Conservation (phyloP, 2,113 vertebrate genomes). For the Colistium nudipinnis region DNA sequence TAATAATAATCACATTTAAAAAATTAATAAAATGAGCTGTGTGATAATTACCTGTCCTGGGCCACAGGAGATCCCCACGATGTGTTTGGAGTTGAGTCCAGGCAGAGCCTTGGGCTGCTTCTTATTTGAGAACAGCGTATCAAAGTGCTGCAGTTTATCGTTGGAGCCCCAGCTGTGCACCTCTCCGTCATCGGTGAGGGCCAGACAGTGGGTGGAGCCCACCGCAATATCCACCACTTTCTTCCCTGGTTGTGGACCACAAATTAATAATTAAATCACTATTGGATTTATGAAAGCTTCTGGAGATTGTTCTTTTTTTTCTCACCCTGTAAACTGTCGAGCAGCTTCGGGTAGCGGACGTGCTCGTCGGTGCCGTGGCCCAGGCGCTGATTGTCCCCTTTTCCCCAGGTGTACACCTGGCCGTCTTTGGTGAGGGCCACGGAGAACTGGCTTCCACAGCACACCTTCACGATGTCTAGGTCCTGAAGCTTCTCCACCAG, state of each 20-base stretch:
- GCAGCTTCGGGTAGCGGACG: constrained; percentile 93
- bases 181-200: constrained; percentile 94
- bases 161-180: constrained; percentile 99
- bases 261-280: background rate
- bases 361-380: constrained; percentile 97
- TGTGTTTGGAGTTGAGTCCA: constrained; percentile 93
- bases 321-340: constrained; percentile 93
- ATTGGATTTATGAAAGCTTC: background rate
- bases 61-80: constrained; percentile 94
- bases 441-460: constrained; percentile 97
- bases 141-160: constrained; percentile 97
- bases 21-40: background rate
- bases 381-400: constrained; percentile 97
- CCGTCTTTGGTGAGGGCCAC: constrained; percentile 95
- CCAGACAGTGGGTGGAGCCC: constrained; percentile 95
- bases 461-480: constrained; percentile 92
- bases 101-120: constrained; percentile 92
- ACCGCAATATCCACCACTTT: constrained; percentile 96
- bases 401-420: constrained; percentile 98
- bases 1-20: too few relatives aligned
- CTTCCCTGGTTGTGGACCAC: constrained; percentile 82
- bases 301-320: background rate
- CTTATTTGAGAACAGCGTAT: constrained; percentile 94
- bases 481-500: constrained; percentile 97
- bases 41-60: constrained; percentile 92